These are phyloP conservation scores for Chaetura pelagica DNA, from an alignment of 2,113 vertebrate species.

Conservation along the genomic window DNA sequence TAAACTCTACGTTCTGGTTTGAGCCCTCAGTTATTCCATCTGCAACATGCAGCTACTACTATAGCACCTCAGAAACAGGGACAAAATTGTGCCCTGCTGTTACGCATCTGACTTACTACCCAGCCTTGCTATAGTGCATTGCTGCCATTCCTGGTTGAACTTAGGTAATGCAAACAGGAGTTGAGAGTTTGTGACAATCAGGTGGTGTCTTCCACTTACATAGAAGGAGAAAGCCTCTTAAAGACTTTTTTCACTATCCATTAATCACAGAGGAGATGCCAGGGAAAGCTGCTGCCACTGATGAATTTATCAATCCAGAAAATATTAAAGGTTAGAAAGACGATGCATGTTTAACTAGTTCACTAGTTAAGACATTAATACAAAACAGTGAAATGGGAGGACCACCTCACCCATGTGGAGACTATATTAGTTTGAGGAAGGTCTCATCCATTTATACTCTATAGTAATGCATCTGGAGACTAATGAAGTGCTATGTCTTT, in stretches of 20 bases:
- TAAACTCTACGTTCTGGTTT: not conserved
- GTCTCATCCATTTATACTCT: not conserved
- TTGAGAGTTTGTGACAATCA: not conserved
- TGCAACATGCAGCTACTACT: not conserved
- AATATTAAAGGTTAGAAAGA: not conserved
- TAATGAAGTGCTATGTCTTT: slow-evolving; percentile 56
- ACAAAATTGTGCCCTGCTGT: not conserved
- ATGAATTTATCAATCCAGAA: not conserved
- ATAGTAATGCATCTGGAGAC: slow-evolving; percentile 38
- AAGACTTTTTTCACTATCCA: not conserved
- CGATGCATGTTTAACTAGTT: not conserved
- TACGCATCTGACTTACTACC: not conserved
- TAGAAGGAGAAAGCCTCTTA: not conserved
- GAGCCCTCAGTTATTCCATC: not conserved
- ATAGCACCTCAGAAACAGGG: not conserved
- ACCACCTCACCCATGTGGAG: not conserved
- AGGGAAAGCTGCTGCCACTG: not conserved
- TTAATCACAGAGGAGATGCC: not conserved
- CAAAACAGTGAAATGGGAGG: not conserved
- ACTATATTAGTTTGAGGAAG: not conserved
- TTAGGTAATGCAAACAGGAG: not conserved
- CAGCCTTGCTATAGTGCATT: not conserved
- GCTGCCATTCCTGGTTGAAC: not conserved
- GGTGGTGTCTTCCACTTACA: not conserved
- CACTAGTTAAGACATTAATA: not conserved